These are phyloP conservation scores for Pemphigus obesinymphae DNA, from an alignment of 1,140 invertebrate species.

Conservation along the genomic window DNA sequence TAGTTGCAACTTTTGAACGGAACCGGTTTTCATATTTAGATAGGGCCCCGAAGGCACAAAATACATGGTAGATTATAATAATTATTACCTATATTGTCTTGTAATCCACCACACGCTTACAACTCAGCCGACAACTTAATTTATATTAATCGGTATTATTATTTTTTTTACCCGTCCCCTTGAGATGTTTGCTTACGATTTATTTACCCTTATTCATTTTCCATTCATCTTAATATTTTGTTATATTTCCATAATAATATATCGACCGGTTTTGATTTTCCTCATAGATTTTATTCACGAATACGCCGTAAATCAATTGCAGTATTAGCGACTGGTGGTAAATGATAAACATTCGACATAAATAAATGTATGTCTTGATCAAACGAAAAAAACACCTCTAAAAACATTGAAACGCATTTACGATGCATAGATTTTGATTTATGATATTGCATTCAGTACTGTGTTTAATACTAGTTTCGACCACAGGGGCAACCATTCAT, in stretches of 20 bases:
- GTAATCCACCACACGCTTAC: not conserved
- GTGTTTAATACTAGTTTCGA: too few relatives aligned
- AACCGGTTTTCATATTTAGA: not conserved
- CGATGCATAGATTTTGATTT: too few relatives aligned
- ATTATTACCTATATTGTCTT: constrained; percentile 27
- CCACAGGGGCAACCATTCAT: too few relatives aligned
- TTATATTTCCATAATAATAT: constrained; percentile 13
- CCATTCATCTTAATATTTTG: constrained; percentile 1
- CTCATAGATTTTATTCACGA: not conserved
- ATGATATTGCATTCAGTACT: too few relatives aligned
- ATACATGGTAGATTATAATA: constrained; percentile 26
- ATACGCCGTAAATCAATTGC: not conserved
- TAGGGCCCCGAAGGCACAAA: not conserved
- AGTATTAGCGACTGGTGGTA: not conserved
- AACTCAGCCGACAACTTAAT: constrained; percentile 23
- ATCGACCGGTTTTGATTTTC: not conserved
- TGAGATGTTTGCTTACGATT: constrained; percentile 1
- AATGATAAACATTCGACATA: too few relatives aligned
- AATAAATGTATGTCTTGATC: too few relatives aligned
- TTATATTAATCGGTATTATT: constrained; percentile 11
- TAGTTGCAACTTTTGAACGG: not conserved
- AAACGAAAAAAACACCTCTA: too few relatives aligned
- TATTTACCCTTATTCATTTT: constrained; percentile 2
- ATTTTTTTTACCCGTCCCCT: not conserved
- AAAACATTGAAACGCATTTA: too few relatives aligned